A percentile compares a stretch with the other conserved stretches of the same genome.
Evolutionary conservation across 2,113 vertebrate genomes (phyloP).

Genomic region (Anser cygnoides): DNA sequence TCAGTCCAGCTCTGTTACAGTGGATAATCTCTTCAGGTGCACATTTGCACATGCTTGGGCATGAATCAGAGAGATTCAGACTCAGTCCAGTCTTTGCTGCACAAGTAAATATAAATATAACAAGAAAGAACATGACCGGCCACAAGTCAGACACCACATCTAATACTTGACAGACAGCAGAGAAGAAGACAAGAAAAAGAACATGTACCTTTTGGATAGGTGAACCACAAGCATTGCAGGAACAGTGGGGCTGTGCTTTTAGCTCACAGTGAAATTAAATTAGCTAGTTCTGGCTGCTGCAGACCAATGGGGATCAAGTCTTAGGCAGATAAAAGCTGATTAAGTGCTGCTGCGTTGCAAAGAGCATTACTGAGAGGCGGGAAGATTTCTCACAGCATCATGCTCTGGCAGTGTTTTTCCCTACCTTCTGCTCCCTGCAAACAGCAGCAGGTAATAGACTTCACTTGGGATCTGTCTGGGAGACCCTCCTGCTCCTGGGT

Average conservation of each 20-base stretch:
- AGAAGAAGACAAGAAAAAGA: slow-evolving; percentile 10
- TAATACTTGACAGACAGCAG: background rate
- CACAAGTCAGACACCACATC: background rate
- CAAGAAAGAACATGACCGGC: slow-evolving; percentile 38
- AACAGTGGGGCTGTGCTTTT: background rate
- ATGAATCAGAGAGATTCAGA: background rate
- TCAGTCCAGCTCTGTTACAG: slow-evolving; percentile 58
- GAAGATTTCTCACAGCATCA: background rate
- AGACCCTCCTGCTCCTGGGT: background rate
- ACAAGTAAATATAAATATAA: background rate
- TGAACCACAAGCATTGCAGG: background rate
- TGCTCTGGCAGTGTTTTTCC: background rate
- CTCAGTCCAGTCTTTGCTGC: background rate
- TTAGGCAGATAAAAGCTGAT: slow-evolving; percentile 32
- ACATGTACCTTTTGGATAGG: slow-evolving; percentile 6
- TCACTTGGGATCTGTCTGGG: background rate
- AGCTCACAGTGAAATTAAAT: background rate
- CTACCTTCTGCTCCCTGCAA: background rate
- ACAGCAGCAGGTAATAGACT: background rate
- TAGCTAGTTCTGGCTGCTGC: background rate
- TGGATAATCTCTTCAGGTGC: slow-evolving; percentile 20
- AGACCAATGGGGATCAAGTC: background rate
- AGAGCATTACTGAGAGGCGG: background rate
- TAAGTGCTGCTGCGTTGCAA: background rate
- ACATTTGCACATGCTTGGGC: slow-evolving; percentile 64